Evolutionary conservation across 1,140 invertebrate species (phyloP).

Genomic region (Pachypeltis micranthus): DNA sequence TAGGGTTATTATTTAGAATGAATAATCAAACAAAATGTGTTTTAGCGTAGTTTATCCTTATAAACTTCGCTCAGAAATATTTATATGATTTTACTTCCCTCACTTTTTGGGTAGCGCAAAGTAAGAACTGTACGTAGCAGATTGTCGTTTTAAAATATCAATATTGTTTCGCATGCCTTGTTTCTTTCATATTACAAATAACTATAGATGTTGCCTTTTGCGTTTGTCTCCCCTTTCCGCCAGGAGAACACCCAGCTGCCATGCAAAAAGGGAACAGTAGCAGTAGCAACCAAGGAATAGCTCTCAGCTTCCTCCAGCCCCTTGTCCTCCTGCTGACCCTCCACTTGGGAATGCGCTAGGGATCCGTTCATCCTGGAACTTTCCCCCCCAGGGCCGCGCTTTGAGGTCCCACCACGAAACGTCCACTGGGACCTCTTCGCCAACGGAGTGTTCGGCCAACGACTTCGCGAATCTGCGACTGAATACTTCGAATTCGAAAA

Average conservation of each 20-base stretch:
- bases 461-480: background rate
- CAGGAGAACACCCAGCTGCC: slow-evolving; percentile 48
- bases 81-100: too few relatives aligned
- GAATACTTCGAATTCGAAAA: slow-evolving; percentile 11
- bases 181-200: too few relatives aligned
- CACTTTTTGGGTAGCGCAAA: too few relatives aligned
- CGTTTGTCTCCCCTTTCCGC: background rate
- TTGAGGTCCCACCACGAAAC: background rate
- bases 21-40: too few relatives aligned
- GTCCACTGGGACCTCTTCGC: background rate
- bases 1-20: too few relatives aligned
- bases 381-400: too few relatives aligned
- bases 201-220: background rate
- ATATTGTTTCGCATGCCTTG: too few relatives aligned
- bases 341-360: slow-evolving; percentile 9
- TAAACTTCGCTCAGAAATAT: too few relatives aligned
- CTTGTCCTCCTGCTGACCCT: slow-evolving; percentile 6
- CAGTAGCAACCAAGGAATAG: slow-evolving; percentile 31
- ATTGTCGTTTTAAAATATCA: too few relatives aligned
- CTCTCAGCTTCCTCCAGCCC: slow-evolving; percentile 14
- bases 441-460: background rate
- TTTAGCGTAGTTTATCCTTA: too few relatives aligned
- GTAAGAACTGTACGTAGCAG: too few relatives aligned
- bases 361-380: too few relatives aligned
- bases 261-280: slow-evolving; percentile 49